phyloP scores from a whole-genome alignment of 2,797 vertebrate species.

The Thalassophryne amazonica region DNA sequence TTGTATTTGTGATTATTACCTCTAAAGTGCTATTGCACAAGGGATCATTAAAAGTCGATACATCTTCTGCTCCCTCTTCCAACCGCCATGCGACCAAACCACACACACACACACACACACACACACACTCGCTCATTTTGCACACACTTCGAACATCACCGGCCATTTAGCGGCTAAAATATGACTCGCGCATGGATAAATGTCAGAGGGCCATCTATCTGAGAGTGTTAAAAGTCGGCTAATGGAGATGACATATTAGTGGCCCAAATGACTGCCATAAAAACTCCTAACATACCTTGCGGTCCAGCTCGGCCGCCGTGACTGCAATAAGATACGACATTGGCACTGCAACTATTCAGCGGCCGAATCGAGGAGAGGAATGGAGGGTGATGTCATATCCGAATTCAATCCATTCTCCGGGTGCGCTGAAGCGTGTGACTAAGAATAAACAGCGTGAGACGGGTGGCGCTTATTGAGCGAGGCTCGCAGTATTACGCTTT shows the following conservation, averaged over 20 bases:
- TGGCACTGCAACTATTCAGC: conserved; percentile 41
- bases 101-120: conserved; percentile 9
- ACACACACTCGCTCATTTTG: conserved; percentile 36
- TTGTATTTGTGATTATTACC: conserved; percentile 67
- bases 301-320: conserved; percentile 40
- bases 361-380: conserved; percentile 11
- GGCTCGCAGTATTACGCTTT: conserved; percentile 13
- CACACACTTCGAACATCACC: conserved; percentile 47
- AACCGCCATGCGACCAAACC: conserved; percentile 20
- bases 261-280: conserved; percentile 73
- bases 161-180: conserved; percentile 70
- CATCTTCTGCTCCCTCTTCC: conserved; percentile 24
- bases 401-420: conserved; percentile 30
- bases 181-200: conserved; percentile 67
- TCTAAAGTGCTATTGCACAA: conserved; percentile 57
- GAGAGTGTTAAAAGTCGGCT: conserved; percentile 68
- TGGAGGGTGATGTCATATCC: conserved; percentile 56
- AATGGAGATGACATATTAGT: conserved; percentile 79
- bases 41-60: conserved; percentile 70
- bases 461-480: conserved; percentile 27
- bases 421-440: conserved; percentile 9
- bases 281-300: conserved; percentile 60
- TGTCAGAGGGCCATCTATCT: conserved; percentile 73
- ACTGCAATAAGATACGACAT: conserved; percentile 36
- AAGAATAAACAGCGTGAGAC: conserved; percentile 10